A percentile compares a stretch with the other conserved stretches of the same genome.
These are phyloP conservation scores for Garra rufa DNA, from an alignment of 2,113 vertebrate genomes.

Conservation along the genomic window DNA sequence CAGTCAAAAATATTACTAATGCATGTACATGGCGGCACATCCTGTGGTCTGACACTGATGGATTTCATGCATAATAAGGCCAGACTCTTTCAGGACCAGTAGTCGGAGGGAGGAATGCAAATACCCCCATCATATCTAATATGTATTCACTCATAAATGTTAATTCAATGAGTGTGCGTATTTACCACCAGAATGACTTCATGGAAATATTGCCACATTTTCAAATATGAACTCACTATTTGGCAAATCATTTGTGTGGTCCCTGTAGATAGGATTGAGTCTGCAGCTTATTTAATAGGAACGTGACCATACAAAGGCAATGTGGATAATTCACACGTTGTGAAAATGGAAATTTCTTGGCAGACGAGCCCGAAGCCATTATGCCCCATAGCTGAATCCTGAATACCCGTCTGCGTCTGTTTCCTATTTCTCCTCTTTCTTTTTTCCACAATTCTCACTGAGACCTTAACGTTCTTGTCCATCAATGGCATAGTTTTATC, in stretches of 20 bases:
- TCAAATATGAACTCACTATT: conserved; percentile 53
- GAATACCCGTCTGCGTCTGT: conserved; percentile 64
- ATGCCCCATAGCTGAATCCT: conserved; percentile 63
- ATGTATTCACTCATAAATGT: conserved; percentile 44
- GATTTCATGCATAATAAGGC: conserved; percentile 34
- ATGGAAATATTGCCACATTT: conserved; percentile 46
- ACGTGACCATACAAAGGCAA: conserved; percentile 63
- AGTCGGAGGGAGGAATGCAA: conserved; percentile 10
- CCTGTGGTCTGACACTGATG: conserved; percentile 30
- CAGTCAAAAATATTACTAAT: conserved; percentile 35
- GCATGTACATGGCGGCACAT: conserved; percentile 16
- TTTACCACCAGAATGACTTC: conserved; percentile 42
- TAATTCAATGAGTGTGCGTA: conserved; percentile 37
- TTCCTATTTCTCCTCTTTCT: conserved; percentile 52
- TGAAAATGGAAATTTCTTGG: conserved; percentile 63
- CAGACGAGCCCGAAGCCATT: conserved; percentile 59
- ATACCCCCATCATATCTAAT: conserved; percentile 28
- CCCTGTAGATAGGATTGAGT: conserved; percentile 59
- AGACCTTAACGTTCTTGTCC: conserved; percentile 57
- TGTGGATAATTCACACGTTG: conserved; percentile 63
- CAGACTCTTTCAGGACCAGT: conserved; percentile 7
- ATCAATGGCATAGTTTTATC: conserved; percentile 63
- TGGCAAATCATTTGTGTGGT: conserved; percentile 59
- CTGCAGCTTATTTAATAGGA: conserved; percentile 55
- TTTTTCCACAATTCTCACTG: conserved; percentile 51